A percentile compares a stretch with the other conserved stretches of the same genome.
Evolutionary conservation across 2,888 invertebrate species (phyloP).

Genomic region (Mamestra brassicae): DNA sequence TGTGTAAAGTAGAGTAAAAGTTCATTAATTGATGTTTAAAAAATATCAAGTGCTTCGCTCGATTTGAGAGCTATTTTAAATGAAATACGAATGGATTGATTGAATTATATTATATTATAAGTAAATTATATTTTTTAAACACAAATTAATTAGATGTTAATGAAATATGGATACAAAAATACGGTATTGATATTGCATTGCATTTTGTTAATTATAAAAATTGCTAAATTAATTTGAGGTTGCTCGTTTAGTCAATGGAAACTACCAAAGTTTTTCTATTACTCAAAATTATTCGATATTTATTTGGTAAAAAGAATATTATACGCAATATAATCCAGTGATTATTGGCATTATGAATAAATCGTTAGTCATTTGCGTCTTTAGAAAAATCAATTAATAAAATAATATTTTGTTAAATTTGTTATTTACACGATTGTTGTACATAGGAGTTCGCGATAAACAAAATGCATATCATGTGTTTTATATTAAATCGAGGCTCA

Average conservation of each 20-base stretch:
- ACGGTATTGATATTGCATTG: slow-evolving; percentile 46
- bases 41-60: slow-evolving; percentile 51
- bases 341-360: slow-evolving; percentile 64
- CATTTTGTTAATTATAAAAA: slow-evolving; percentile 59
- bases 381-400: slow-evolving; percentile 64
- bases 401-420: slow-evolving; percentile 82
- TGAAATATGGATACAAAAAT: slow-evolving; percentile 36
- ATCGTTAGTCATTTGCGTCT: slow-evolving; percentile 67
- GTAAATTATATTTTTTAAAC: slow-evolving; percentile 56
- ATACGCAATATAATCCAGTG: slow-evolving; percentile 54
- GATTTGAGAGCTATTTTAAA: slow-evolving; percentile 34
- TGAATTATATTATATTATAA: slow-evolving; percentile 30
- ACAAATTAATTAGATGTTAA: slow-evolving; percentile 37
- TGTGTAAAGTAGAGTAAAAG: slow-evolving; percentile 68
- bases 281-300: slow-evolving; percentile 66
- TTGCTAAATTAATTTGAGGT: slow-evolving; percentile 35
- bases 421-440: slow-evolving; percentile 80
- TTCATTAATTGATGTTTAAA: slow-evolving; percentile 62
- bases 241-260: slow-evolving; percentile 75
- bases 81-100: slow-evolving; percentile 24
- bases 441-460: slow-evolving; percentile 75
- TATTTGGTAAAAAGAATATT: slow-evolving; percentile 48
- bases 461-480: slow-evolving; percentile 83
- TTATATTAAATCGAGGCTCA: slow-evolving; percentile 79
- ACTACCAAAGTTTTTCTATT: slow-evolving; percentile 78